These are phyloP conservation scores for Tyria jacobaeae DNA, from an alignment of 2,888 invertebrate genomes.

Conservation along the genomic window DNA sequence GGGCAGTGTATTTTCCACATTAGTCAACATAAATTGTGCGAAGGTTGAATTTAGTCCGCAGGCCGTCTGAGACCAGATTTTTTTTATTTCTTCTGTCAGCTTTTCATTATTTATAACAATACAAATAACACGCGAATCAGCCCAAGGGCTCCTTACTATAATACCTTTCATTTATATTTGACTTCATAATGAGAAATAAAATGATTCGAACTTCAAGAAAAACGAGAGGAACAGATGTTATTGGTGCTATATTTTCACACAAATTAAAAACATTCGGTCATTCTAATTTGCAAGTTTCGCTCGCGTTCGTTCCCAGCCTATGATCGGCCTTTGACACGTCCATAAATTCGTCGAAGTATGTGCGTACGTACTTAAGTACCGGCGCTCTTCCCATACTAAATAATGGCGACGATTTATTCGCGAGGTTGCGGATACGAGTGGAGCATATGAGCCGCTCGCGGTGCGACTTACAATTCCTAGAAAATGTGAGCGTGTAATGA, in stretches of 20 bases:
- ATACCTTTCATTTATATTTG: background rate
- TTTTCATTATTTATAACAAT: too few species aligned
- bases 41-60: background rate
- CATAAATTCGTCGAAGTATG: slow-evolving; percentile 73
- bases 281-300: slow-evolving; percentile 60
- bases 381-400: slow-evolving; percentile 77
- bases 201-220: slow-evolving; percentile 33
- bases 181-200: slow-evolving; percentile 5
- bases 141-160: background rate
- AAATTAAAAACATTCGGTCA: slow-evolving; percentile 53
- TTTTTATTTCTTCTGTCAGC: too few species aligned
- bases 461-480: slow-evolving; percentile 78
- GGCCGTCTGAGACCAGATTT: too few species aligned
- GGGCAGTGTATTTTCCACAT: background rate
- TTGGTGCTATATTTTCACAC: slow-evolving; percentile 40
- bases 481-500: slow-evolving; percentile 82
- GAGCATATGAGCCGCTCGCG: slow-evolving; percentile 69
- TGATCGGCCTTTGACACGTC: slow-evolving; percentile 75
- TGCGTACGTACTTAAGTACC: slow-evolving; percentile 69
- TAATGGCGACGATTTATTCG: slow-evolving; percentile 78
- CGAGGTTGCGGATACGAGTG: slow-evolving; percentile 70
- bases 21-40: background rate
- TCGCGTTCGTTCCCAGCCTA: slow-evolving; percentile 68
- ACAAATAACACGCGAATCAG: background rate
- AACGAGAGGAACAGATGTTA: slow-evolving; percentile 37